Evolutionary conservation across 1,140 invertebrate genomes (phyloP), one percentile per base, ranked within the genome.

Genomic region (Hermetia illucens): DNA sequence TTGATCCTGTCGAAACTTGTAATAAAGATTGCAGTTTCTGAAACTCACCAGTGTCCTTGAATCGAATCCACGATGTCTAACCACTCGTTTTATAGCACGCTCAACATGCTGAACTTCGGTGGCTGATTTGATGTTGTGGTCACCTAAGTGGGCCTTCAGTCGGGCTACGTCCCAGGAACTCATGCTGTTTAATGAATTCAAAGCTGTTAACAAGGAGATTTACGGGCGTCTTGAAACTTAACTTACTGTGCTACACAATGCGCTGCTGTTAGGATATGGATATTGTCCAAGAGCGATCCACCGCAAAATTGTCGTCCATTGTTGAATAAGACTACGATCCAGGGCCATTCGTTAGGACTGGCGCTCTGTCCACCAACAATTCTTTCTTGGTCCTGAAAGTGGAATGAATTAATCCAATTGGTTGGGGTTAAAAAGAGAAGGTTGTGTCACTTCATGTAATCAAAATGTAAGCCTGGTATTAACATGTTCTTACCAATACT

Each of bases 171-270:
- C 85, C 74, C 77, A 82, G 1, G 81, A 82, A 32, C 75, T 87
- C 85, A 91, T 88, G 39, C 86, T 89, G 56, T 13, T 73, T 24
- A 13, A 36, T 5, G 22, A n/a, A n/a, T 38, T 17, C 22, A 21
- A 17, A n/a, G n/a, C 18, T 36, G 9, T 40, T 22, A 18, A 3
- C n/a, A 39, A 16, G 20, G 16, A 0, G 21, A 33, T 18, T 31
- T 32, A 22, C 18, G 21, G n/a, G n/a, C 20, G n/a, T 34, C 20
- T 4, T 39, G 15, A n/a, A 29, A 18, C 17, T 10, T 9, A 25
- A 71, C 75, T 75, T 69, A 88, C 84, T 86, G 79, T 21, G 83
- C 82, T 29, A 90, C 81, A 55, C 89, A 94, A 62, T 94, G 89
- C 10, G 89, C 88, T 2, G 89, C 89, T 2, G 88, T 83, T 1